phyloP scores from a whole-genome alignment of 2,888 invertebrate species.

The Biston stratarius region DNA sequence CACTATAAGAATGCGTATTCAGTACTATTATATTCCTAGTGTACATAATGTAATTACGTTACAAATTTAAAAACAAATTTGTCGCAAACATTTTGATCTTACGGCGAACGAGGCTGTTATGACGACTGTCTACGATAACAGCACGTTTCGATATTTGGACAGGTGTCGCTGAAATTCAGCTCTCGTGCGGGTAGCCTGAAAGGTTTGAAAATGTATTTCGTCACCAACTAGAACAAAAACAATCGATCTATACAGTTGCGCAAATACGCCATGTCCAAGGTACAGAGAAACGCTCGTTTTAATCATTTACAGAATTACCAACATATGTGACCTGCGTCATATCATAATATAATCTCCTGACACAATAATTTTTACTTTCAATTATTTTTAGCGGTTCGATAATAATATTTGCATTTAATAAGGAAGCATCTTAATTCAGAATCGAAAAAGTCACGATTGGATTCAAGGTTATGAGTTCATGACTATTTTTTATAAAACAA shows the following conservation, averaged over 20 bases:
- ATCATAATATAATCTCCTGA: background rate
- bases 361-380: conserved; percentile 17
- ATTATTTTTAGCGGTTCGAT: conserved; percentile 1
- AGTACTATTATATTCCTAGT: conserved; percentile 67
- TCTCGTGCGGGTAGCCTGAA: conserved; percentile 55
- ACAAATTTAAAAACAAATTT: conserved; percentile 5
- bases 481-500: background rate
- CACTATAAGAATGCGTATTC: conserved; percentile 68
- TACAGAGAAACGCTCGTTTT: conserved; percentile 14
- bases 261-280: conserved; percentile 44
- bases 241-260: conserved; percentile 71
- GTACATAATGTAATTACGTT: conserved; percentile 58
- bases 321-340: conserved; percentile 21
- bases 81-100: conserved; percentile 29
- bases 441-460: background rate
- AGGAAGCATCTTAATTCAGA: conserved; percentile 12
- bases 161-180: conserved; percentile 72
- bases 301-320: conserved; percentile 19
- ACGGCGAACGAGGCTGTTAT: conserved; percentile 35
- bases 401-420: conserved; percentile 12
- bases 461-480: conserved; percentile 4
- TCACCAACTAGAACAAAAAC: conserved; percentile 66
- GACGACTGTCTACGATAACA: conserved; percentile 55
- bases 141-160: conserved; percentile 77
- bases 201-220: conserved; percentile 55